phyloP scores from a whole-genome alignment of 2,888 invertebrate species.

The Catonia carolina region DNA sequence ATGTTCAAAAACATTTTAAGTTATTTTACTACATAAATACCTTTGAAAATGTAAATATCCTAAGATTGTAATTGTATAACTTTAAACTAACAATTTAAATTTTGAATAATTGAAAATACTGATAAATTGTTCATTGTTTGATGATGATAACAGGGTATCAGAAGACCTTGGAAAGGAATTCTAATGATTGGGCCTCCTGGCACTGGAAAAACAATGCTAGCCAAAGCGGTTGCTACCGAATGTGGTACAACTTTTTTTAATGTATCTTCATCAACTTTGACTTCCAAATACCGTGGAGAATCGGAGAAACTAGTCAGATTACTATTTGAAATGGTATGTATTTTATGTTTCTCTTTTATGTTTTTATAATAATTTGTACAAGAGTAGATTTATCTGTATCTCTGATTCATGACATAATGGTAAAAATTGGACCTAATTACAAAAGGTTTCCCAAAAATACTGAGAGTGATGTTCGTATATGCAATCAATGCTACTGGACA shows the following conservation, averaged over 20 bases:
- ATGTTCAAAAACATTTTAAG: too few species aligned
- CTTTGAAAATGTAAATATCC: too few species aligned
- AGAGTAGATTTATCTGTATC: not conserved
- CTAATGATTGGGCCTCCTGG: slow-evolving; percentile 63
- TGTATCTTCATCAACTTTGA: slow-evolving; percentile 78
- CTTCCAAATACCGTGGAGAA: slow-evolving; percentile 86
- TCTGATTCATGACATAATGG: too few species aligned
- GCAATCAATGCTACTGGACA: too few species aligned
- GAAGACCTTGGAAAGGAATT: slow-evolving; percentile 75
- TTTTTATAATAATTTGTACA: not conserved
- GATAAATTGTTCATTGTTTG: too few species aligned
- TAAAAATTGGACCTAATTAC: too few species aligned
- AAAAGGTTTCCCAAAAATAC: too few species aligned
- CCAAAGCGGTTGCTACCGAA: slow-evolving; percentile 83
- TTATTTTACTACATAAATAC: too few species aligned
- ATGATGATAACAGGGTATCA: slow-evolving; percentile 66
- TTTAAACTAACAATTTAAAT: not conserved
- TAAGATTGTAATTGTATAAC: too few species aligned
- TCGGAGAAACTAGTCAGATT: slow-evolving; percentile 81
- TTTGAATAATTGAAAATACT: too few species aligned
- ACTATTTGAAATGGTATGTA: slow-evolving; percentile 73
- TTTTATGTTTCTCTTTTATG: too few species aligned
- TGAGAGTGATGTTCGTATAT: not conserved
- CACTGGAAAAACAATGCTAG: slow-evolving; percentile 74
- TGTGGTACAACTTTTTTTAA: slow-evolving; percentile 84